Evolutionary conservation across 1,140 invertebrate genomes (phyloP), one percentile per base, ranked within the genome.

Genomic region (Lordiphosa collinella): DNA sequence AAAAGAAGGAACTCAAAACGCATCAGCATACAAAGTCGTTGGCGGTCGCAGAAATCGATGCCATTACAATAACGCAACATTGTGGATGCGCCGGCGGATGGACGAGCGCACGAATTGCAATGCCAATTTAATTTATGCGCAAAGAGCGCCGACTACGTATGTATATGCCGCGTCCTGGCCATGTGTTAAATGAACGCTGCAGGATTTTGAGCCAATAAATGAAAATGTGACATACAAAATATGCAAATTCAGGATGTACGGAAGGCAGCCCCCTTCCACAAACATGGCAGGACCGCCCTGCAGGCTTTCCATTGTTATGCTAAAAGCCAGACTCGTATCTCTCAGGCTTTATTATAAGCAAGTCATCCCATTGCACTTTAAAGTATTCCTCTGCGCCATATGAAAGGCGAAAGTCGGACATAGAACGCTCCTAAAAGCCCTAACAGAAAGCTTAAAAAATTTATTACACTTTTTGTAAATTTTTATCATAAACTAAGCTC

Each of bases 51-150:
- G 44, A 41, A 43, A 41, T 12, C 48, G 53, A 67, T 70, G 66
- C 62, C 53, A 57, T 70, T 70, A 67, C 67, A 67, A 70, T 61
- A 70, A 67, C 57, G 57, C 57, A 61, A 52, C 52, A 57, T 67
- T 52, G 51, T 70, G 18, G 25, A 49, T 32, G 51, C 14, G 34
- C 32, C 29, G 29, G 29, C 35, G 46, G 50, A 29, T 41, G 22
- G 11, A 50, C 25, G 29, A 46, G 49, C 32, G 59, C 60, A 50
- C 50, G 67, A 70, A 62, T 67, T 62, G 67, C 58, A 67, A 52
- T 57, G 43, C 13, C 32, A 70, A 70, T 70, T 67, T 61, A 70
- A 70, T 62, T 70, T 70, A 62, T 70, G 61, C 64, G 25, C 9
- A n/a, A 25, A 52, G 31, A 56, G 36, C 10, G 9, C 12, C 31